phyloP scores from a whole-genome alignment of 2,797 vertebrate genomes.

The Thaleichthys pacificus region DNA sequence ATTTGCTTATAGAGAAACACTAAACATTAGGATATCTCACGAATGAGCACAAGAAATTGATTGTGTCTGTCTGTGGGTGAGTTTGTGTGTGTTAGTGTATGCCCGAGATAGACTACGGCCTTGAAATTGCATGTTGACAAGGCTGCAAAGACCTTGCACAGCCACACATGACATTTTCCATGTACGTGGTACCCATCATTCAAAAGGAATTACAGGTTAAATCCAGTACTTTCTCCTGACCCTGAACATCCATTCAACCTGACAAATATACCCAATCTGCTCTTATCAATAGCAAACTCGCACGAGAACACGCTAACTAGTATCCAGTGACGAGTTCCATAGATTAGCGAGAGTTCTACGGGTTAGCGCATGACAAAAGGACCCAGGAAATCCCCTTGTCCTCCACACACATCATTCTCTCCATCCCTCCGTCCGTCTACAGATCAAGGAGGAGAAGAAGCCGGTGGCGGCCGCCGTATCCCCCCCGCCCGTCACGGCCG shows the following conservation, averaged over 20 bases:
- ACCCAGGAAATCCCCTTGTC: neutral
- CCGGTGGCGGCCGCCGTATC: conserved; percentile 62
- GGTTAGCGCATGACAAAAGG: too few relatives aligned
- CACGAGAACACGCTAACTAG: neutral
- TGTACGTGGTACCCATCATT: too few relatives aligned
- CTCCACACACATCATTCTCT: neutral
- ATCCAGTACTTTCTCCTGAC: too few relatives aligned
- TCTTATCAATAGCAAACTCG: neutral
- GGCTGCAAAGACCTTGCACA: neutral
- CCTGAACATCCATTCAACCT: too few relatives aligned
- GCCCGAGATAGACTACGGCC: neutral
- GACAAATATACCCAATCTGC: too few relatives aligned
- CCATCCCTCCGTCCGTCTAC: conserved; percentile 37
- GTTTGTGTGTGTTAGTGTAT: neutral
- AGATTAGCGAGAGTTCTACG: too few relatives aligned
- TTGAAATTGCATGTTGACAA: neutral
- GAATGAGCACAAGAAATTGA: too few relatives aligned
- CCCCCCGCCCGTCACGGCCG: conserved; percentile 79
- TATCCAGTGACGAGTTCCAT: neutral
- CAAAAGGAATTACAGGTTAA: too few relatives aligned
- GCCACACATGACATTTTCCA: too few relatives aligned
- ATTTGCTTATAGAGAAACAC: too few relatives aligned
- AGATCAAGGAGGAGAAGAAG: conserved; percentile 94
- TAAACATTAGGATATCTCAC: too few relatives aligned
- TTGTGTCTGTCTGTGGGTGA: neutral